These are phyloP conservation scores for Pyralis farinalis DNA, from an alignment of 2,888 invertebrate species.

Conservation along the genomic window DNA sequence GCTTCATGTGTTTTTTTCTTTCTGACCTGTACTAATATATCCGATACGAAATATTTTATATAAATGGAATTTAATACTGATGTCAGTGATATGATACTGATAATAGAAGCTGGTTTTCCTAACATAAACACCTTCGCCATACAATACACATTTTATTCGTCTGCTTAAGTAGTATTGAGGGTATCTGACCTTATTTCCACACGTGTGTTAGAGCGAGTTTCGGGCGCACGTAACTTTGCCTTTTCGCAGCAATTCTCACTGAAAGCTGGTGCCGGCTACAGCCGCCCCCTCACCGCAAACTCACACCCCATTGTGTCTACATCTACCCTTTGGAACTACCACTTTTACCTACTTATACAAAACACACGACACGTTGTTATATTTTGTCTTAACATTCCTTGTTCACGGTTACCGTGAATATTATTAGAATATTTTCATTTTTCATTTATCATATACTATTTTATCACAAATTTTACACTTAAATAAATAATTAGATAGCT, in stretches of 20 bases:
- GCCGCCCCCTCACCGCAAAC: conserved; percentile 48
- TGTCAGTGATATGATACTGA: too few species aligned
- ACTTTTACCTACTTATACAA: conserved; percentile 42
- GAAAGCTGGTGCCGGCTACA: conserved; percentile 44
- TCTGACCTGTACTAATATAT: too few species aligned
- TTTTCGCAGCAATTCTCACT: conserved; percentile 51
- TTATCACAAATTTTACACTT: too few species aligned
- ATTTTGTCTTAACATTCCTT: conserved; percentile 16
- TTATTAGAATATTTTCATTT: too few species aligned
- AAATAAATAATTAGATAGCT: too few species aligned
- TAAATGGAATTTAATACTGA: too few species aligned
- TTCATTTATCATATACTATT: too few species aligned
- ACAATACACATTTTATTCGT: conserved; percentile 4
- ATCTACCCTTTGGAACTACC: conserved; percentile 51
- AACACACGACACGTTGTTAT: conserved; percentile 21
- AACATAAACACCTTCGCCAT: neutral
- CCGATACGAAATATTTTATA: too few species aligned
- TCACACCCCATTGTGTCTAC: conserved; percentile 55
- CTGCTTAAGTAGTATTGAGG: conserved; percentile 30
- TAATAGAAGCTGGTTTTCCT: too few species aligned
- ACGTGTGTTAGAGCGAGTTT: conserved; percentile 47
- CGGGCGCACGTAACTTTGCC: conserved; percentile 52
- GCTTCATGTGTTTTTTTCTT: too few species aligned
- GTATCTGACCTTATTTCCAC: conserved; percentile 40
- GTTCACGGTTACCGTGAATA: too few species aligned